Base-by-base conservation (phyloP, 2,113 vertebrate genomes). In the Acrocephalus kingi region DNA sequence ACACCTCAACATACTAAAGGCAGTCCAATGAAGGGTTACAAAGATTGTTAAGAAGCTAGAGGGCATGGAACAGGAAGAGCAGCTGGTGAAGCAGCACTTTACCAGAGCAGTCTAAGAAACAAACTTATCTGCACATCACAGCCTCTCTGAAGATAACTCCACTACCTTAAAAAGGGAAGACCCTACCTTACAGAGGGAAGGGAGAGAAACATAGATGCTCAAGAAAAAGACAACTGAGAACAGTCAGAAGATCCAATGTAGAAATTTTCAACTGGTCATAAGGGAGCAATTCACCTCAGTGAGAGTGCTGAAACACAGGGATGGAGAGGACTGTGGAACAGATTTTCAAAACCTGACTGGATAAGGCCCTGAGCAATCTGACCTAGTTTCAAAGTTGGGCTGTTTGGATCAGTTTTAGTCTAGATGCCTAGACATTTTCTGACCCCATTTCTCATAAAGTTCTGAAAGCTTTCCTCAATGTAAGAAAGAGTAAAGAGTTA, bases 191-290 rank as follows among this genome's bases (percentile, higher is more conserved):
- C 6, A 54, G 45, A 59, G 9, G 68, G 51, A 37, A 68, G 39
- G 24, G 4, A 76, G 23, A 45, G 5, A 24, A 27, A 56, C 30
- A 55, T 1, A 33, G 24, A 9, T 23, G 12, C 39, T 35, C 33
- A 55, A 24, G 22, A 62, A 71, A 79, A 75, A 66, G 46, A 17
- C 22, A 43, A 33, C 27, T 33, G 27, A 63, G 12, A 77, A n/a
- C 5, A 33, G 31, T 30, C 41, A 79, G 12, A 71, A 66, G 41
- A 75, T 21, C n/a, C 41, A 72, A 67, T 0, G 0, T 2, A 33
- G 30, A 75, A 76, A 67, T 39, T 55, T 74, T 66, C 30, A 64
- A 6, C 4, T n/a, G 19, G 28, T 54, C 28, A 4, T 61, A 46
- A 31, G 35, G 61, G 67, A 66, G 61, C 25, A 46, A 45, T 61